Evolutionary conservation across 2,797 vertebrate genomes (phyloP).

Genomic region (Otus scops): DNA sequence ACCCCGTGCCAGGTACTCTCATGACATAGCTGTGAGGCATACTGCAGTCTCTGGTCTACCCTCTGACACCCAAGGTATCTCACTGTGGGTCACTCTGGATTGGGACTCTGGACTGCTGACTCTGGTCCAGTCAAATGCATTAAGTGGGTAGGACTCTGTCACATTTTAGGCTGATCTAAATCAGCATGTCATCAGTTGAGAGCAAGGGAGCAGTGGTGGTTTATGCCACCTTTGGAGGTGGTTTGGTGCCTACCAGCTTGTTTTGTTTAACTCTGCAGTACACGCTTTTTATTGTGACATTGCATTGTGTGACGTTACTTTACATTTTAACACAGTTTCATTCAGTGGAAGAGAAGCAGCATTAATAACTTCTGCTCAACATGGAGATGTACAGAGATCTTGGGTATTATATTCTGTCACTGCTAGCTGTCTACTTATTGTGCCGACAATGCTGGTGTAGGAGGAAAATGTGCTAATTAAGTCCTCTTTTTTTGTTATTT

Average conservation of each 20-base stretch:
- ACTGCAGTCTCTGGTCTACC: background rate
- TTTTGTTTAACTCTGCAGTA: background rate
- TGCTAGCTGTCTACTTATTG: conserved; percentile 47
- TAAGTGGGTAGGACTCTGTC: background rate
- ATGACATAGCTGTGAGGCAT: rapidly evolving
- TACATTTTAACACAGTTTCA: background rate
- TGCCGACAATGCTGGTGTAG: conserved; percentile 12
- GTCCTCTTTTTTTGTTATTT: conserved; percentile 73
- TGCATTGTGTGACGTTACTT: background rate
- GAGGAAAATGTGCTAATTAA: conserved; percentile 74
- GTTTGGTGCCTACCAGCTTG: background rate
- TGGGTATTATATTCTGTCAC: background rate
- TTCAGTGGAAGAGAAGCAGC: background rate
- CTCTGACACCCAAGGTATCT: rapidly evolving
- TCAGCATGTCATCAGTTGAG: background rate
- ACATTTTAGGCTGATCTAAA: too few relatives aligned
- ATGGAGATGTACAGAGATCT: background rate
- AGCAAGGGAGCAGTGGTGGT: background rate
- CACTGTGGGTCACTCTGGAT: rapidly evolving
- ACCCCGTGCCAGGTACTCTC: background rate
- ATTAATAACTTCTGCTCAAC: conserved; percentile 2
- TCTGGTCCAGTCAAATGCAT: background rate
- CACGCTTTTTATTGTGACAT: background rate
- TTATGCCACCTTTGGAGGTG: background rate
- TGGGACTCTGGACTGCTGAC: background rate